Base-by-base conservation (phyloP, 2,888 invertebrate genomes). In the Teinopalpus imperialis region DNA sequence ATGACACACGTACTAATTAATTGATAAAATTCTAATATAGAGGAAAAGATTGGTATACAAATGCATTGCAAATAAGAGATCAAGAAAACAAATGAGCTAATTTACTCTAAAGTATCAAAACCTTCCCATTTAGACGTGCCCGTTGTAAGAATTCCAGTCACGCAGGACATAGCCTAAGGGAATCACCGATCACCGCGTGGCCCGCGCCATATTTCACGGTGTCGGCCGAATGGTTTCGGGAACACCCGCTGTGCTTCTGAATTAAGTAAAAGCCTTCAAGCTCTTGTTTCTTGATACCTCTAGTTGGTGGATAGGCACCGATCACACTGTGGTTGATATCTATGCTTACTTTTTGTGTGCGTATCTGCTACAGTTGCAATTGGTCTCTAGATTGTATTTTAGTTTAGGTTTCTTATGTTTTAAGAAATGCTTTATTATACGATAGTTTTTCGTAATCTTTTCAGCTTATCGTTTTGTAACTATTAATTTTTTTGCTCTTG, bases 231-330 rank as follows among this genome's bases (percentile, higher is more conserved):
- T 77, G 80, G 77, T 81, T 87, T 81, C 64, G 85, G 86, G 88
- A 88, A 91, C 91, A 89, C 91, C 92, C 90, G 91, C 91, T 92
- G 91, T 89, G 91, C 91, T 92, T 90, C 91, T 91, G 91, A 91
- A 92, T 92, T 92, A 91, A 91, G 91, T 91, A 91, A 90, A 91
- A 91, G 90, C 91, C 92, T 91, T 87, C 89, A 89, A 91, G 91
- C 92, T 90, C 91, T 91, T 90, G 90, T 90, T 86, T 78, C 83
- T 86, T 83, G 83, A 88, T 82, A 87, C 87, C 88, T 85, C 83
- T 88, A 87, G 87, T 85, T 79, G 74, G 67, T 64, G 51, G 59
- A 69, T 61, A 67, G 54, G 82, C 49, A 41, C 56, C 31, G 69
- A 51, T 54, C 63, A 79, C 53, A 67, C 26, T 67, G 66, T 49